Conservation (phyloP, 2,888 invertebrate species). For the Volucella inanis region DNA sequence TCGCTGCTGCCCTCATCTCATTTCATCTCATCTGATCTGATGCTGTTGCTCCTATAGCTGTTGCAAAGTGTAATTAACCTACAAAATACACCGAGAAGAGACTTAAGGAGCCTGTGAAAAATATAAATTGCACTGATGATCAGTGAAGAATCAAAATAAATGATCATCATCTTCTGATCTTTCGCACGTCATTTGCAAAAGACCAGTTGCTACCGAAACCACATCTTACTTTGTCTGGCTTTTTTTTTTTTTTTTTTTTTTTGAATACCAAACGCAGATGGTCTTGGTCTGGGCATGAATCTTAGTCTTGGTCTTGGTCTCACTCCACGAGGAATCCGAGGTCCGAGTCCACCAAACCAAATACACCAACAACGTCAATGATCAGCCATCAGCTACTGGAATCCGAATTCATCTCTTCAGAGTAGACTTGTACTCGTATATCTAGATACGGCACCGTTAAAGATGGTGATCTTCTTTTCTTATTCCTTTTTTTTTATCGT, state of each 20-base stretch:
- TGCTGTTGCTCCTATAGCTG: background rate
- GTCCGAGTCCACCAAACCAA: too few relatives aligned
- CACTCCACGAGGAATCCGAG: slow-evolving; percentile 38
- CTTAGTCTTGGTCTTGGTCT: slow-evolving; percentile 19
- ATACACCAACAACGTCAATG: slow-evolving; percentile 50
- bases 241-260: slow-evolving; percentile 49
- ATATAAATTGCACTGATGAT: slow-evolving; percentile 72
- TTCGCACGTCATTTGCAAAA: slow-evolving; percentile 70
- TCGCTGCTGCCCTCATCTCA: slow-evolving; percentile 25
- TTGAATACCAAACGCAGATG: slow-evolving; percentile 71
- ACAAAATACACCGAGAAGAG: slow-evolving; percentile 33
- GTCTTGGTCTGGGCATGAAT: slow-evolving; percentile 15
- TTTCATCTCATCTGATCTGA: too few relatives aligned
- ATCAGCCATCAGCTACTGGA: slow-evolving; percentile 69
- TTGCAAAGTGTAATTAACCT: slow-evolving; percentile 62
- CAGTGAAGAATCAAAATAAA: slow-evolving; percentile 74
- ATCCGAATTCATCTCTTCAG: slow-evolving; percentile 46
- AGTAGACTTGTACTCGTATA: slow-evolving; percentile 31
- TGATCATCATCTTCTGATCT: slow-evolving; percentile 68
- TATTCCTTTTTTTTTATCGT: slow-evolving; percentile 36
- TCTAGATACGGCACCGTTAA: slow-evolving; percentile 55
- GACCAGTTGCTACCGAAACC: slow-evolving; percentile 59
- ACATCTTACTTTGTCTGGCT: background rate
- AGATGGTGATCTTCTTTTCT: slow-evolving; percentile 23
- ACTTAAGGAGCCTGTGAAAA: slow-evolving; percentile 44